Conservation (phyloP, 1,140 invertebrate species). For the Polypedilum vanderplanki region DNA sequence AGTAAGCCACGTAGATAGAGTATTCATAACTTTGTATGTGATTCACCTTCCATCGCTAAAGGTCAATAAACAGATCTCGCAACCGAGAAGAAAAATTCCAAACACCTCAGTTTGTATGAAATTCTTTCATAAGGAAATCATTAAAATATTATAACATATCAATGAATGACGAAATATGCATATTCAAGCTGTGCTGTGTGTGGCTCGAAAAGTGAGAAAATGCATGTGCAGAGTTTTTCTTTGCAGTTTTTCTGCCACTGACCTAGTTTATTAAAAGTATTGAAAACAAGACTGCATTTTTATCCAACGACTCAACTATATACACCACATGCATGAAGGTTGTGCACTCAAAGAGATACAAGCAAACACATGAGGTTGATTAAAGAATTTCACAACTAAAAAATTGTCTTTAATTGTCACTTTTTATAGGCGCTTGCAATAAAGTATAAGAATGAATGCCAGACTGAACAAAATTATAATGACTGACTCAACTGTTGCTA, state of each 20-base stretch:
- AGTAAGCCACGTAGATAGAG: too few relatives aligned
- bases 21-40: too few relatives aligned
- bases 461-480: too few relatives aligned
- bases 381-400: not conserved
- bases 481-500: too few relatives aligned
- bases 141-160: too few relatives aligned
- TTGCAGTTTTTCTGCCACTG: conserved; percentile 16
- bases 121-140: too few relatives aligned
- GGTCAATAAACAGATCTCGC: too few relatives aligned
- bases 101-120: too few relatives aligned
- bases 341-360: not conserved
- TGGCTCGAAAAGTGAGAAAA: not conserved
- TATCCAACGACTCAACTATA: not conserved
- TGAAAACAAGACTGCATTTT: conserved; percentile 18
- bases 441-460: not conserved
- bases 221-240: not conserved
- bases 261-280: not conserved
- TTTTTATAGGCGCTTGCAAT: not conserved
- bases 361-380: not conserved
- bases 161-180: too few relatives aligned
- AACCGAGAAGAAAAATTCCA: too few relatives aligned
- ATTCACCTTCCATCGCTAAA: too few relatives aligned
- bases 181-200: too few relatives aligned
- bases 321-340: not conserved
- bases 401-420: conserved; percentile 6